Percentiles rank a stretch among this genome's conserved stretches.
Evolutionary conservation across 2,797 vertebrate genomes (phyloP).

Genomic region (Mastacembelus armatus): DNA sequence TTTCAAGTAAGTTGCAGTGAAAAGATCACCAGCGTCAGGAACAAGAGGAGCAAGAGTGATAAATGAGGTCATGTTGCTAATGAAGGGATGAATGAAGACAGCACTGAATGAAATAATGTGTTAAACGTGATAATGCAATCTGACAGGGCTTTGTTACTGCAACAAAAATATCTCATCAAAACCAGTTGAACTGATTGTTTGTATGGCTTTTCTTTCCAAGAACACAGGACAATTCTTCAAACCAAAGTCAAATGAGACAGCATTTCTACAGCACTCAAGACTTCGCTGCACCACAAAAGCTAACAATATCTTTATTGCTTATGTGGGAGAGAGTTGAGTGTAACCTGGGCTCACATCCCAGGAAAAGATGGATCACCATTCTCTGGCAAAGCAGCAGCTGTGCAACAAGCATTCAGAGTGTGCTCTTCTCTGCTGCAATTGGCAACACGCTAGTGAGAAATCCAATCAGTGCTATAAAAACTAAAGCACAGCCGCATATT

Average conservation of each 20-base stretch:
- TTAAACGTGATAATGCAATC: constrained; percentile 42
- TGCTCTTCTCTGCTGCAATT: constrained; percentile 57
- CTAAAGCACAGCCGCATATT: constrained; percentile 47
- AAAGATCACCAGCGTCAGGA: constrained; percentile 63
- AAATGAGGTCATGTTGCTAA: constrained; percentile 62
- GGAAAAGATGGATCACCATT: constrained; percentile 76
- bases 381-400: constrained; percentile 66
- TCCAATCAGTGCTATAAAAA: constrained; percentile 59
- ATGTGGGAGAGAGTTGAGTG: constrained; percentile 58
- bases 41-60: constrained; percentile 51
- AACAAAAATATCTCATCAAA: constrained; percentile 13
- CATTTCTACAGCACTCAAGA: constrained; percentile 57
- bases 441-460: constrained; percentile 56
- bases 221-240: constrained; percentile 39
- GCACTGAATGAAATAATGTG: constrained; percentile 48
- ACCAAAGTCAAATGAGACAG: constrained; percentile 56
- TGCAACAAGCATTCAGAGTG: constrained; percentile 68
- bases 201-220: constrained; percentile 31
- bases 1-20: constrained; percentile 27
- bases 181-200: constrained; percentile 27
- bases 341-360: constrained; percentile 74
- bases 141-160: constrained; percentile 35
- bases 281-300: constrained; percentile 59
- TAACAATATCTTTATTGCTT: constrained; percentile 72
- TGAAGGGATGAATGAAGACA: constrained; percentile 53